Evolutionary conservation across 2,113 vertebrate species (phyloP).

Genomic region (Oncorhynchus kisutch): DNA sequence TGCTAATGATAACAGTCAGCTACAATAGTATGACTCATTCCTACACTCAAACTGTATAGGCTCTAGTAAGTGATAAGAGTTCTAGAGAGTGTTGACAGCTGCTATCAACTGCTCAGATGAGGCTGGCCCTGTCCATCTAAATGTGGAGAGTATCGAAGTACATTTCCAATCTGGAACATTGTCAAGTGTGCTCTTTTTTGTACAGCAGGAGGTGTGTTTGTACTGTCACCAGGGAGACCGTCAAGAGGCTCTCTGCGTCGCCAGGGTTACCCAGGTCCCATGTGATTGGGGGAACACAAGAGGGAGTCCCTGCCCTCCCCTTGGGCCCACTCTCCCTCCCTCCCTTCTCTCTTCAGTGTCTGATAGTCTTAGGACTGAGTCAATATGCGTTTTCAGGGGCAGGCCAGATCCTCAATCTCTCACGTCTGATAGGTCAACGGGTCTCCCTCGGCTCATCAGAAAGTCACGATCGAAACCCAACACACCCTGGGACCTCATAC

Average conservation of each 20-base stretch:
- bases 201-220: slow-evolving; percentile 18
- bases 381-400: too few relatives aligned
- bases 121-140: background rate
- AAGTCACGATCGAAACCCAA: slow-evolving; percentile 30
- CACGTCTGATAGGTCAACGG: background rate
- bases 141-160: background rate
- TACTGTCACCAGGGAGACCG: slow-evolving; percentile 33
- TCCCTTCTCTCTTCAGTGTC: background rate
- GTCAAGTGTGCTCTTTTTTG: background rate
- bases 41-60: background rate
- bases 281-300: background rate
- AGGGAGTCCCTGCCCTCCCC: background rate
- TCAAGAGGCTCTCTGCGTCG: slow-evolving; percentile 16
- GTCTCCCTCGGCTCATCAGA: slow-evolving; percentile 31
- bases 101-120: background rate
- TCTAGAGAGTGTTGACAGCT: slow-evolving; percentile 14
- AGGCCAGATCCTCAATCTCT: background rate
- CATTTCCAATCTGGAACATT: background rate
- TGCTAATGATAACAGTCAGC: background rate
- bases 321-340: background rate
- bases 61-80: background rate
- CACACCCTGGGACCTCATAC: slow-evolving; percentile 45
- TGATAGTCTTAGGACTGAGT: too few relatives aligned
- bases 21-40: background rate
- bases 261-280: slow-evolving; percentile 15